Conservation (phyloP, 1,140 invertebrate species). For the Philopotamus ludificatus region DNA sequence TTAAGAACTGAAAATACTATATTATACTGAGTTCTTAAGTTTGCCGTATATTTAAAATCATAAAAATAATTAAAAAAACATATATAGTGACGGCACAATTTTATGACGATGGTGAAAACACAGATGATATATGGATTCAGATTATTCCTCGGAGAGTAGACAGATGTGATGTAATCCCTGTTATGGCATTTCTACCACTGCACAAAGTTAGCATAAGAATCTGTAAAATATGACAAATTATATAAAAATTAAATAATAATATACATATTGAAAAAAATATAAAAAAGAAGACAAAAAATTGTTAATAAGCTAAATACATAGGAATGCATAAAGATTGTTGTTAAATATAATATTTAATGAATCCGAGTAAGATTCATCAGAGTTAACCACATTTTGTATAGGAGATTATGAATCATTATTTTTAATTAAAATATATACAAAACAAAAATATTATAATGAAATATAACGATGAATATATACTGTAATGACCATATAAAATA, state of each 20-base stretch:
- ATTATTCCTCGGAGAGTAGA: too few species aligned
- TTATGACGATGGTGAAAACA: too few species aligned
- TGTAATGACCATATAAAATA: conserved; percentile 1
- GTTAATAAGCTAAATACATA: background rate
- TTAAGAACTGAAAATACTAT: too few species aligned
- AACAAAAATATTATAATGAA: background rate
- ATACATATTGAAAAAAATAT: background rate
- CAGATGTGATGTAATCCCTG: too few species aligned
- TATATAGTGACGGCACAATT: too few species aligned
- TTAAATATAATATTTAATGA: background rate
- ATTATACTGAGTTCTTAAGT: too few species aligned
- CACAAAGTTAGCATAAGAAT: conserved; percentile 20
- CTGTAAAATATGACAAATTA: conserved; percentile 5
- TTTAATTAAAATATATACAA: background rate
- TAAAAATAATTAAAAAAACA: too few species aligned
- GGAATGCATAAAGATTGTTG: background rate
- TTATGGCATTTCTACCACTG: conserved; percentile 23
- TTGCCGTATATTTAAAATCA: too few species aligned
- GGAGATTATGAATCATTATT: background rate
- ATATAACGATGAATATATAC: background rate
- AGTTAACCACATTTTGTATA: too few species aligned
- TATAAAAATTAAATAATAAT: background rate
- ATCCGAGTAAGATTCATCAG: too few species aligned
- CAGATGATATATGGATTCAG: too few species aligned
- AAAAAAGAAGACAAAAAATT: background rate